A percentile compares a stretch with the other conserved stretches of the same genome.
phyloP scores from a whole-genome alignment of 2,797 vertebrate genomes.

The Brotula barbata region DNA sequence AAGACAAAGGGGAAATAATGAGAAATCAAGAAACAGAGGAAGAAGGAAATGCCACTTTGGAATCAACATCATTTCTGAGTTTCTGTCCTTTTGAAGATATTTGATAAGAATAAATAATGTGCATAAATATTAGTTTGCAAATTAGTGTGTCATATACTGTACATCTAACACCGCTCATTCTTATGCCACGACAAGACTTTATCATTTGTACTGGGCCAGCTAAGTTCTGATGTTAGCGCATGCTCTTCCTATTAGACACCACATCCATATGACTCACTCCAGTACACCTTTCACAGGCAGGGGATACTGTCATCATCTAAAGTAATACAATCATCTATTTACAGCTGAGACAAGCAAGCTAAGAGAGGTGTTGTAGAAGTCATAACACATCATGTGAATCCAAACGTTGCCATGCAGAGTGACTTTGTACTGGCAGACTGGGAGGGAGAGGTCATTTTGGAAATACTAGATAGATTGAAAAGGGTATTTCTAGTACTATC shows the following conservation, averaged over 20 bases:
- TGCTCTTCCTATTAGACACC: constrained; percentile 45
- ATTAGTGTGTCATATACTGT: constrained; percentile 41
- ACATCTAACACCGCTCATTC: constrained; percentile 52
- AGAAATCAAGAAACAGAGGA: constrained; percentile 17
- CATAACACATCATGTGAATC: constrained; percentile 54
- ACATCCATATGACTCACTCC: constrained; percentile 48
- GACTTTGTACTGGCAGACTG: constrained; percentile 52
- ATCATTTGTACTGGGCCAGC: constrained; percentile 29
- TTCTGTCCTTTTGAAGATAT: constrained; percentile 38
- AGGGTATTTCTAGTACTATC: constrained; percentile 35
- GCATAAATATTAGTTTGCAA: constrained; percentile 38
- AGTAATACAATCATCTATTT: constrained; percentile 68
- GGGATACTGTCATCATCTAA: constrained; percentile 51
- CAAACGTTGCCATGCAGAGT: constrained; percentile 71
- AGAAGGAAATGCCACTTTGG: constrained; percentile 19
- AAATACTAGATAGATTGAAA: constrained; percentile 23
- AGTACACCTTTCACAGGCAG: constrained; percentile 58
- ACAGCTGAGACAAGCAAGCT: constrained; percentile 70
- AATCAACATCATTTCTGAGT: constrained; percentile 38
- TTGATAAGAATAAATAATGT: constrained; percentile 35
- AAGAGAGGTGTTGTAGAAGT: constrained; percentile 45
- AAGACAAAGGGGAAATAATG: constrained; percentile 23
- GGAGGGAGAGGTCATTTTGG: constrained; percentile 27
- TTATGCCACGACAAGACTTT: constrained; percentile 37
- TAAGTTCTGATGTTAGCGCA: constrained; percentile 34